Evolutionary conservation across 2,797 vertebrate genomes (phyloP), one percentile per base, ranked within the genome.

Genomic region (Echeneis naucrates): DNA sequence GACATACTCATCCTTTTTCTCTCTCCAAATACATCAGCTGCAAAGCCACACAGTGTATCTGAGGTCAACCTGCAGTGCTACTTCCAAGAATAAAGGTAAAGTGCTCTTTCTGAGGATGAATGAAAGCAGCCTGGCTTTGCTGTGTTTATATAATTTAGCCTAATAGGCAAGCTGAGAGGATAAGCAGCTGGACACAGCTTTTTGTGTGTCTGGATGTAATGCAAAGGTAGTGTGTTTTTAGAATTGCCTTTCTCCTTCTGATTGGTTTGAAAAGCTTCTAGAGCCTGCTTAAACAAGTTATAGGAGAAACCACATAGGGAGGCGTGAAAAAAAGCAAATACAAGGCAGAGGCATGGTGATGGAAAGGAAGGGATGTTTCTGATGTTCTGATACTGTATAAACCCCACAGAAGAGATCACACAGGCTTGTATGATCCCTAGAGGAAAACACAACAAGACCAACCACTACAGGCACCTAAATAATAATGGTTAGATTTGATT

Each of bases 151-250:
- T 79, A 14, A 85, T 89, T 51, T 59, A 33, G 40, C 70, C 58
- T 85, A 84, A 89, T 81, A 78, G 88, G 79, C 44, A 14, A 33
- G 59, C 30, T 7, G 21, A 72, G 59, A 74, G 58, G 53, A 83
- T 68, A 68, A 78, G 68, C 67, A 64, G 79, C 77, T 54, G 80
- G 68, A 82, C 73, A 59, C 32, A 23, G 23, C 42, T 0, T 8
- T 57, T 35, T 50, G 54, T 53, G 38, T 38, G 35, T 58, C 42
- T 44, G 42, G 42, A 55, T 21, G 64, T n/a, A 59, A 24, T 45
- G 57, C 33, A 24, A 38, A 48, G 16, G 42, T n/a, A 2, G n/a
- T 27, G 24, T 45, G 57, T 51, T 62, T 42, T 54, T 59, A 45
- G 27, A 42, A 23, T 5, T 30, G 30, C 14, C 16, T 26, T 38